These are phyloP conservation scores for Drosophila seguyi DNA, from an alignment of 1,140 invertebrate species.

Conservation along the genomic window DNA sequence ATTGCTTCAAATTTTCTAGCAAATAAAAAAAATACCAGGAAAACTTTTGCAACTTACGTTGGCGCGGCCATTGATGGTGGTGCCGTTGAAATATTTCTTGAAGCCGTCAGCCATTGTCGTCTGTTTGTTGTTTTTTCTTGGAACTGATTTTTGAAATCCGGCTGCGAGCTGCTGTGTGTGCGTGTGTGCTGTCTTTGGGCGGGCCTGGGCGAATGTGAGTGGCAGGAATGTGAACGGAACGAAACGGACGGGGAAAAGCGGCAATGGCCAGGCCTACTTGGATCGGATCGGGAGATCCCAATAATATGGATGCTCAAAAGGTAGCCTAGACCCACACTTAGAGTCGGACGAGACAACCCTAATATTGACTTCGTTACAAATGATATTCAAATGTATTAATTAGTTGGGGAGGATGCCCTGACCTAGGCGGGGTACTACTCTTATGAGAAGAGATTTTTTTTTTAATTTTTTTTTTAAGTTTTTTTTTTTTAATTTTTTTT, in stretches of 20 bases:
- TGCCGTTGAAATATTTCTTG: constrained; percentile 70
- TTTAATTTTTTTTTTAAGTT: too few relatives aligned
- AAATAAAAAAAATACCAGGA: too few relatives aligned
- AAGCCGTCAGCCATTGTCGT: constrained; percentile 73
- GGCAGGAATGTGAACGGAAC: background rate
- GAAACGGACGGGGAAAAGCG: background rate
- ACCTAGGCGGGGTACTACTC: background rate
- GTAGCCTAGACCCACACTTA: background rate
- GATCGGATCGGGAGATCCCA: too few relatives aligned
- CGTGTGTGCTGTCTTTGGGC: constrained; percentile 9
- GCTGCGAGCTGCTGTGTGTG: constrained; percentile 12
- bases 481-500: too few relatives aligned
- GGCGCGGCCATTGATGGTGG: constrained; percentile 65
- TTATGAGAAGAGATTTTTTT: too few relatives aligned
- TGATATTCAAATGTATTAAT: constrained; percentile 14
- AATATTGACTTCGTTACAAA: constrained; percentile 13
- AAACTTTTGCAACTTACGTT: too few relatives aligned
- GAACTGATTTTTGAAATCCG: constrained; percentile 1
- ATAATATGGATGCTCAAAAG: background rate
- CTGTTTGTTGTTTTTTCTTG: background rate
- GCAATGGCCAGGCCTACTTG: constrained; percentile 18
- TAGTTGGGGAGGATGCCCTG: background rate
- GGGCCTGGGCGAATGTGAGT: constrained; percentile 3
- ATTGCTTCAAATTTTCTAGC: too few relatives aligned
- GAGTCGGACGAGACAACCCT: background rate